A percentile compares a stretch with the other conserved stretches of the same genome.
Evolutionary conservation across 1,140 invertebrate genomes (phyloP).

Genomic region (Drosophila littoralis): DNA sequence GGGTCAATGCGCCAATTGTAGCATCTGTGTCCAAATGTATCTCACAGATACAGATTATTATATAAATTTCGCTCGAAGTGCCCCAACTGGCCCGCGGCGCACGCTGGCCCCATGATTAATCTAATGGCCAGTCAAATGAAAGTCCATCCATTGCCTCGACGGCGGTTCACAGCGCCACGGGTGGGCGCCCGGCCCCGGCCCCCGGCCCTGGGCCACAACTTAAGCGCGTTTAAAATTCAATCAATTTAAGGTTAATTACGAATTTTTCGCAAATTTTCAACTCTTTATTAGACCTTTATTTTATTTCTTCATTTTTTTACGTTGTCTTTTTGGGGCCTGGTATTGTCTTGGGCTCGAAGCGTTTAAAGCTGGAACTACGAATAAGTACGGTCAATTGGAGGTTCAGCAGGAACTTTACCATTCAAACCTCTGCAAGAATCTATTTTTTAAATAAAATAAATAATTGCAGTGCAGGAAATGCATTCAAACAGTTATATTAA

Average conservation of each 20-base stretch:
- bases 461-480: too few species aligned
- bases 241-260: conserved; percentile 73
- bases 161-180: conserved; percentile 36
- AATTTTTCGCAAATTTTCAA: conserved; percentile 46
- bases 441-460: too few species aligned
- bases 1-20: conserved; percentile 64
- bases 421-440: too few species aligned
- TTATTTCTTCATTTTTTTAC: background rate
- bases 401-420: too few species aligned
- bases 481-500: too few species aligned
- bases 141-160: conserved; percentile 25
- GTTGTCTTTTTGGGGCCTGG: background rate
- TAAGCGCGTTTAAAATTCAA: conserved; percentile 75
- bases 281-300: background rate
- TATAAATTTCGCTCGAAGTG: conserved; percentile 49
- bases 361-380: too few species aligned
- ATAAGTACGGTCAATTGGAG: too few species aligned
- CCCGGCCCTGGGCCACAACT: conserved; percentile 14
- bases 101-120: conserved; percentile 41
- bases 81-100: conserved; percentile 37
- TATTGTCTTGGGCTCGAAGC: background rate
- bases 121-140: conserved; percentile 48
- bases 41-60: conserved; percentile 50
- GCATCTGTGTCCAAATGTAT: conserved; percentile 45
- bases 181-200: conserved; percentile 26